These are phyloP conservation scores for Muschampia plurimacula DNA, from an alignment of 2,888 invertebrate genomes.

Conservation along the genomic window DNA sequence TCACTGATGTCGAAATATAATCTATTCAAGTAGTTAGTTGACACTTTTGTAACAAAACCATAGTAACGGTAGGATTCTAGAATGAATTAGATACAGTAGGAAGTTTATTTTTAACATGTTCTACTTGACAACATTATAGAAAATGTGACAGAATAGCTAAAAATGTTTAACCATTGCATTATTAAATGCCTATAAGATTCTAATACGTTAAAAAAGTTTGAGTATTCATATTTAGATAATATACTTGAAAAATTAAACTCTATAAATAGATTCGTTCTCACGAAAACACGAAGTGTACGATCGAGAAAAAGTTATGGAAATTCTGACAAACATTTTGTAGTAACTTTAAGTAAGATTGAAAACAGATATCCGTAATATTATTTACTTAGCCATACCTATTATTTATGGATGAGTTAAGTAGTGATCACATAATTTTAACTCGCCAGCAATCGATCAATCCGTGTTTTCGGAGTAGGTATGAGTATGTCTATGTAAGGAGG, in stretches of 20 bases:
- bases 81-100: constrained; percentile 19
- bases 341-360: no score
- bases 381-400: no score
- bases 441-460: not conserved
- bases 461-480: constrained; percentile 2
- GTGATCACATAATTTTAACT: not conserved
- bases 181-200: constrained; percentile 33
- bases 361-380: not conserved
- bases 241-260: constrained; percentile 27
- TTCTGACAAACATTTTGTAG: not conserved
- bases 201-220: constrained; percentile 28
- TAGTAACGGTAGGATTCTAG: constrained; percentile 1
- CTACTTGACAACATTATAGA: constrained; percentile 37
- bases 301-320: not conserved
- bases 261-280: constrained; percentile 11
- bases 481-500: constrained; percentile 4
- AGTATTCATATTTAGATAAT: constrained; percentile 29
- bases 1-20: constrained; percentile 25
- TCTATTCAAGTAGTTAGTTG: constrained; percentile 4
- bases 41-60: constrained; percentile 24
- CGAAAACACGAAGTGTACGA: constrained; percentile 20
- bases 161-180: constrained; percentile 30
- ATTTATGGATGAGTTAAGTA: no score
- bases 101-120: constrained; percentile 22
- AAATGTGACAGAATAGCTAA: constrained; percentile 30